Conservation (phyloP, 2,888 invertebrate genomes). For the Blastobasis lacticolella region DNA sequence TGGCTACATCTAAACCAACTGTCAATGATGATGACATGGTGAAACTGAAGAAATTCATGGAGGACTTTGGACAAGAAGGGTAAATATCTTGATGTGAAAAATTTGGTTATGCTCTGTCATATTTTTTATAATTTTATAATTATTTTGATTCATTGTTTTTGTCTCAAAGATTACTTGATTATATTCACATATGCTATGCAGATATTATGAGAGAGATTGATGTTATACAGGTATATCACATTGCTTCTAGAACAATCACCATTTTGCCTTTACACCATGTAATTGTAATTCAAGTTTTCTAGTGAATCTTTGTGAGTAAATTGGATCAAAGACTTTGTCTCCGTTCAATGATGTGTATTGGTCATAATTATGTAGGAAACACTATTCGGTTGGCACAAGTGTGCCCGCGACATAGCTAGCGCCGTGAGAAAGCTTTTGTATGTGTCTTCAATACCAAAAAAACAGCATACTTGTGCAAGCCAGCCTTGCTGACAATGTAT, state of each 20-base stretch:
- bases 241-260: conserved; percentile 13
- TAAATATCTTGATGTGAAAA: conserved; percentile 42
- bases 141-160: conserved; percentile 4
- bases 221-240: conserved; percentile 4
- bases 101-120: conserved; percentile 1
- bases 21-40: conserved; percentile 97
- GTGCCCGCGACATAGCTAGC: no score
- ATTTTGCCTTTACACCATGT: conserved; percentile 14
- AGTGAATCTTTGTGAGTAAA: no score
- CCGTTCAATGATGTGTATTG: no score
- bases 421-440: no score
- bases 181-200: conserved; percentile 31
- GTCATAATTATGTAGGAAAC: no score
- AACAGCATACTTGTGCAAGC: no score
- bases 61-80: conserved; percentile 99
- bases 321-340: no score
- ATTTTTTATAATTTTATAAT: background rate
- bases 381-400: no score
- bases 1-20: conserved; percentile 96
- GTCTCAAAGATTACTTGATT: conserved; percentile 5
- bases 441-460: no score
- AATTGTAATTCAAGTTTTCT: no score
- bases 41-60: conserved; percentile 94
- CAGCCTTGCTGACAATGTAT: no score
- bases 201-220: conserved; percentile 16